Conservation (phyloP, 2,113 vertebrate genomes). For the Microtus montanus region DNA sequence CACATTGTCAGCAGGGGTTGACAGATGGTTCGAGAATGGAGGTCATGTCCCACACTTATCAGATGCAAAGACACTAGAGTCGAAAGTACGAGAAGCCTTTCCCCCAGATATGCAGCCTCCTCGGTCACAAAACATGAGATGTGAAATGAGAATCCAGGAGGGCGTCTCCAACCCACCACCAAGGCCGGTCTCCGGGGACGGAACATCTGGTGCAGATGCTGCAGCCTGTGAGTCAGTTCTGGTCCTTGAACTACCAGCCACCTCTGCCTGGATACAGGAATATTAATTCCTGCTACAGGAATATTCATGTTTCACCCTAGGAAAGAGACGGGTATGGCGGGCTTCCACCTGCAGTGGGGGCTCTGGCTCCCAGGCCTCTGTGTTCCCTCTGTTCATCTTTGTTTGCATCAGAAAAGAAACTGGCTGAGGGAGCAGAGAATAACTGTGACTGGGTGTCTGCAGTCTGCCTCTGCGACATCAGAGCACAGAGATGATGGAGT, state of each 20-base stretch:
- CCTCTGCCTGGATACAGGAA: not conserved
- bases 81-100: not conserved
- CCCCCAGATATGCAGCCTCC: not conserved
- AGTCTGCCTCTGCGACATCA: fast-evolving
- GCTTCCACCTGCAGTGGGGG: fast-evolving
- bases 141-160: not conserved
- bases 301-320: no score
- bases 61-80: not conserved
- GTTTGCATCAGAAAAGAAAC: not conserved
- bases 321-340: not conserved
- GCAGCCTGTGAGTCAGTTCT: fast-evolving
- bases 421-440: fast-evolving
- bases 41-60: no score
- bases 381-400: fast-evolving
- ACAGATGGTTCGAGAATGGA: not conserved
- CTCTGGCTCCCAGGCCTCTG: fast-evolving
- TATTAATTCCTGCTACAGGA: fast-evolving
- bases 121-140: not conserved
- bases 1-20: not conserved
- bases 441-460: fast-evolving
- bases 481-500: not conserved
- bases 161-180: not conserved
- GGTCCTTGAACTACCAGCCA: no score
- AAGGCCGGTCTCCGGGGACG: not conserved
- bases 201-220: not conserved